phyloP scores from a whole-genome alignment of 2,888 invertebrate genomes.

The Cheilosia pagana region DNA sequence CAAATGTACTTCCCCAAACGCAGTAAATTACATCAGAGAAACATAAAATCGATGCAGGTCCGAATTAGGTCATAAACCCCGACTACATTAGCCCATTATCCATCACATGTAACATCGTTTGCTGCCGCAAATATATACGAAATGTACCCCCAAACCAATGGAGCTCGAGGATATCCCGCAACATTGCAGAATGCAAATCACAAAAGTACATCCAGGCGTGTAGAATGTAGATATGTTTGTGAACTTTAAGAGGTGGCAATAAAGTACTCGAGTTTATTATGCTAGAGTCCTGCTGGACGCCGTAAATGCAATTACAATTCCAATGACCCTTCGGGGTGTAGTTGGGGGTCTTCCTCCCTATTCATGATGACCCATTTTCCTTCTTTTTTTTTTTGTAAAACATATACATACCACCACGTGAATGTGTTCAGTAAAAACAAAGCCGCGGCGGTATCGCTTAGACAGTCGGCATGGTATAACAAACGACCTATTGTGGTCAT shows the following conservation, averaged over 20 bases:
- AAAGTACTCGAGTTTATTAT: slow-evolving; percentile 47
- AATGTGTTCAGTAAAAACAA: background rate
- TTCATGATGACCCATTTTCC: slow-evolving; percentile 35
- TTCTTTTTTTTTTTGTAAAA: background rate
- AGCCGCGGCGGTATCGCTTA: slow-evolving; percentile 24
- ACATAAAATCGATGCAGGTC: slow-evolving; percentile 17
- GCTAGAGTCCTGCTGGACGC: slow-evolving; percentile 1
- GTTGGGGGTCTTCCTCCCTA: slow-evolving; percentile 10
- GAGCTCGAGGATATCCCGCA: background rate
- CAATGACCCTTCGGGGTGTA: slow-evolving; percentile 34
- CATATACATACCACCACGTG: background rate
- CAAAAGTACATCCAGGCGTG: slow-evolving; percentile 26
- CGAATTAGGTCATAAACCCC: slow-evolving; percentile 50
- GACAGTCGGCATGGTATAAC: slow-evolving; percentile 25
- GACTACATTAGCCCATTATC: slow-evolving; percentile 11
- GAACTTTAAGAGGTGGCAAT: slow-evolving; percentile 39
- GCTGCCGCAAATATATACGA: slow-evolving; percentile 12
- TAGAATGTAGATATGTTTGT: no score
- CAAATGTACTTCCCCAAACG: no score
- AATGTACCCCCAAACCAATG: background rate
- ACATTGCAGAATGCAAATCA: slow-evolving; percentile 57
- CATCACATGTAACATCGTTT: slow-evolving; percentile 22
- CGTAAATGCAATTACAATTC: slow-evolving; percentile 36
- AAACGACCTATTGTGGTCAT: slow-evolving; percentile 55
- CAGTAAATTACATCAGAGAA: slow-evolving; percentile 3